Evolutionary conservation across 2,888 invertebrate genomes (phyloP).

Genomic region (Andrena minutula): DNA sequence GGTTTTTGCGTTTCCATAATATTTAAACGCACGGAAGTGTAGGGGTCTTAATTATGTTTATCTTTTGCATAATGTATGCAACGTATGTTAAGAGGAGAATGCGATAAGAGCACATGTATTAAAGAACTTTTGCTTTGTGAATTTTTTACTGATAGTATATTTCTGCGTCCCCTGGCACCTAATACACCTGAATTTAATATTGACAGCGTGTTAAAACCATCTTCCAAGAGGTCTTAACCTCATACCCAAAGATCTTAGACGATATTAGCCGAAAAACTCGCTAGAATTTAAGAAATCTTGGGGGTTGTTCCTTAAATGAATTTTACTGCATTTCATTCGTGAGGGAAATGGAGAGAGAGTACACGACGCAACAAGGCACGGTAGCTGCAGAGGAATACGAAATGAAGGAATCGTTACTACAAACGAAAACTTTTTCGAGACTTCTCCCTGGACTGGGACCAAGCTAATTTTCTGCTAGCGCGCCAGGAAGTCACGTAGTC

Average conservation of each 20-base stretch:
- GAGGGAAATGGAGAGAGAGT: not conserved
- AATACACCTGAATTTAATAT: too few relatives aligned
- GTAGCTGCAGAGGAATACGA: not conserved
- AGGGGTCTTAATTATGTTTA: conserved; percentile 4
- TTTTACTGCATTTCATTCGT: not conserved
- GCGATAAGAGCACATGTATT: conserved; percentile 18
- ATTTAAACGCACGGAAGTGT: not conserved
- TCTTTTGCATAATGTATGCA: conserved; percentile 13
- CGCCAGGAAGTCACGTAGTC: not conserved
- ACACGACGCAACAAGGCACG: not conserved
- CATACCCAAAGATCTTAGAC: too few relatives aligned
- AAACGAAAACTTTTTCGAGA: conserved; percentile 1
- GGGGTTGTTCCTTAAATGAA: not conserved
- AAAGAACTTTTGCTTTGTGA: not conserved
- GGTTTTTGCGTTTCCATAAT: conserved; percentile 16
- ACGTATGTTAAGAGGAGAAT: not conserved
- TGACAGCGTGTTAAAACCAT: too few relatives aligned
- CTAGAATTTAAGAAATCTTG: not conserved
- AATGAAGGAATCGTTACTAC: not conserved
- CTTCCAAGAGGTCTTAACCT: too few relatives aligned
- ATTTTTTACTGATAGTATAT: not conserved
- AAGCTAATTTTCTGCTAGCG: conserved; percentile 39
- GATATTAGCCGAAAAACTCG: too few relatives aligned
- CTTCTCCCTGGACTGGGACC: conserved; percentile 12
- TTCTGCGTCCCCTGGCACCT: too few relatives aligned